Evolutionary conservation across 2,113 vertebrate species (phyloP).

Genomic region (Ageneiosus marmoratus): DNA sequence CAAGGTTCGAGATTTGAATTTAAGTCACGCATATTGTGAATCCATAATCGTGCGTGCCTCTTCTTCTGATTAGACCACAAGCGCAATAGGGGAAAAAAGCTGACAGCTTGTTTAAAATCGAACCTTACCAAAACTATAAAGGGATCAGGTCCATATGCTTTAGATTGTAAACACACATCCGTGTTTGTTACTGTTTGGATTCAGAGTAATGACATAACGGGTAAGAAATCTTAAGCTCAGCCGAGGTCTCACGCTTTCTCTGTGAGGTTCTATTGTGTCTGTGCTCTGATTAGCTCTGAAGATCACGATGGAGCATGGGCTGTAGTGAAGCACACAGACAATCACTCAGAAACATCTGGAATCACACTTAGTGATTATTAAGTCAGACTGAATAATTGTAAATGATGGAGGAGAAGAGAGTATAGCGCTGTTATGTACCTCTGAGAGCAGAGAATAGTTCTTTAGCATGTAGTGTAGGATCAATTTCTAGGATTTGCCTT

Average conservation of each 20-base stretch:
- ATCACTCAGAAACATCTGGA: conserved; percentile 70
- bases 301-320: neutral
- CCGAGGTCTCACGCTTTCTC: conserved; percentile 37
- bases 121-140: conserved; percentile 61
- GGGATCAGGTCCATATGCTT: conserved; percentile 65
- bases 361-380: conserved; percentile 69
- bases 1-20: conserved; percentile 45
- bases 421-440: no score
- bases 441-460: neutral
- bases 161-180: conserved; percentile 59
- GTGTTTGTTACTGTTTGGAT: conserved; percentile 62
- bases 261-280: conserved; percentile 41
- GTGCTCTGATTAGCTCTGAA: conserved; percentile 53
- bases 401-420: conserved; percentile 52
- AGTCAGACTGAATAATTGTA: conserved; percentile 62
- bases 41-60: conserved; percentile 58
- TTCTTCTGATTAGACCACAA: conserved; percentile 53
- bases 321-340: conserved; percentile 49
- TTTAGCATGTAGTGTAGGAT: neutral
- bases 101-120: conserved; percentile 66
- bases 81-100: conserved; percentile 48
- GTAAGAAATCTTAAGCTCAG: conserved; percentile 48
- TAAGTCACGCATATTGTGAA: conserved; percentile 52
- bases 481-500: no score
- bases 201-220: conserved; percentile 57